Conservation (phyloP, 2,797 vertebrate species). For the Varecia variegata region DNA sequence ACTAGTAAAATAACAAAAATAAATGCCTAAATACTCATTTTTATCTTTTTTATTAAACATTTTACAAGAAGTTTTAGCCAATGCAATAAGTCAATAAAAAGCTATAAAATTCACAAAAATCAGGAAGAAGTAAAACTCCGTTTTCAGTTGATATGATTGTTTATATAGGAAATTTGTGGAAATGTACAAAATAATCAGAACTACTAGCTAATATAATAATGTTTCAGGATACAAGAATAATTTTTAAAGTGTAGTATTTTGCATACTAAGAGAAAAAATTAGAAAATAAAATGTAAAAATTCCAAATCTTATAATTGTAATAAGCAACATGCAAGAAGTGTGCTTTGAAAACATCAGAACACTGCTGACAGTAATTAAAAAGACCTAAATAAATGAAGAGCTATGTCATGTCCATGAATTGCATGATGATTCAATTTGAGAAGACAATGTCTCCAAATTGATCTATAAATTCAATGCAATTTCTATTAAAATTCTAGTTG, state of each 20-base stretch:
- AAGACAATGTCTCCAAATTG: not conserved
- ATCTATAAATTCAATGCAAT: not conserved
- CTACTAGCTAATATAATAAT: not conserved
- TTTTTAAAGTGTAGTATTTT: not conserved
- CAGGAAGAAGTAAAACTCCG: not conserved
- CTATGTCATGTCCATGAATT: not conserved
- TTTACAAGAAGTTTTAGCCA: not conserved
- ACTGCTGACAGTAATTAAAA: not conserved
- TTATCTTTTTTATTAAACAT: not conserved
- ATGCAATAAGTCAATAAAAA: not conserved
- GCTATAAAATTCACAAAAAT: not conserved
- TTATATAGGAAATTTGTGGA: not conserved
- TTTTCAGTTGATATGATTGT: not conserved
- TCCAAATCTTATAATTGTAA: not conserved
- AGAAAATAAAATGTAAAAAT: not conserved
- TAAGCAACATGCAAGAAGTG: not conserved
- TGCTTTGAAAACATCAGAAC: not conserved
- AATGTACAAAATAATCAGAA: not conserved
- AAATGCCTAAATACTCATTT: not conserved
- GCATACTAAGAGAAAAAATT: not conserved
- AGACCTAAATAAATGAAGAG: not conserved
- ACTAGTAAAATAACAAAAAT: not conserved
- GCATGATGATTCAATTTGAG: not conserved
- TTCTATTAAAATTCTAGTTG: not conserved
- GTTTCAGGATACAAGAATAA: not conserved